These are phyloP conservation scores for Tetragonula clypearis DNA, from an alignment of 1,140 invertebrate species.

Conservation along the genomic window DNA sequence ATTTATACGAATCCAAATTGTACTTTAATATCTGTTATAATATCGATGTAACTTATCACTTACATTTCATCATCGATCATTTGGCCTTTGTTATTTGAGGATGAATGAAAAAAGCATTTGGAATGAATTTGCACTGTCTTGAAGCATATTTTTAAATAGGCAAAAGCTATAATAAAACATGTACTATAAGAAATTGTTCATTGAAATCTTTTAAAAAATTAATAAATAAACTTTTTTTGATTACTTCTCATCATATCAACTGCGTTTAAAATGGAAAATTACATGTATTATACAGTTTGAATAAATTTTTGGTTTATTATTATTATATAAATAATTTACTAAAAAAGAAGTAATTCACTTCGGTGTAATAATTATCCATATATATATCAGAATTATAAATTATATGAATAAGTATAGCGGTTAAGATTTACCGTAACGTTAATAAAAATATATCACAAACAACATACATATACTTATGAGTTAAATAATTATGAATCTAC, in stretches of 20 bases:
- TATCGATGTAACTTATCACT: not conserved
- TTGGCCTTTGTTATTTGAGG: constrained; percentile 27
- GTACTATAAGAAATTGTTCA: not conserved
- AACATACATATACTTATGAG: no score
- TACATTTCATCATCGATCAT: not conserved
- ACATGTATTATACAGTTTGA: not conserved
- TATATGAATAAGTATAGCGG: not conserved
- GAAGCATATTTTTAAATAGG: not conserved
- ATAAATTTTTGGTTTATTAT: not conserved
- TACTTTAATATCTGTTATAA: not conserved
- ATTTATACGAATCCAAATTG: not conserved
- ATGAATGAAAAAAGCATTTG: constrained; percentile 7
- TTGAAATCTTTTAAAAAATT: not conserved
- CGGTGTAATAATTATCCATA: not conserved
- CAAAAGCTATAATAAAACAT: not conserved
- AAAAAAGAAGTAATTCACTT: not conserved
- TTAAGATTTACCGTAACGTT: no score
- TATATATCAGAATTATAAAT: not conserved
- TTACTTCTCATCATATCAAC: not conserved
- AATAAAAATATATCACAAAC: no score
- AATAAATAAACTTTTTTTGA: not conserved
- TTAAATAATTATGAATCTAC: no score
- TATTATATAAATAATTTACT: not conserved
- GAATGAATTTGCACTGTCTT: not conserved
- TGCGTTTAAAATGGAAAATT: not conserved